These are phyloP conservation scores for Galleria mellonella DNA, from an alignment of 1,140 invertebrate species.

Conservation along the genomic window DNA sequence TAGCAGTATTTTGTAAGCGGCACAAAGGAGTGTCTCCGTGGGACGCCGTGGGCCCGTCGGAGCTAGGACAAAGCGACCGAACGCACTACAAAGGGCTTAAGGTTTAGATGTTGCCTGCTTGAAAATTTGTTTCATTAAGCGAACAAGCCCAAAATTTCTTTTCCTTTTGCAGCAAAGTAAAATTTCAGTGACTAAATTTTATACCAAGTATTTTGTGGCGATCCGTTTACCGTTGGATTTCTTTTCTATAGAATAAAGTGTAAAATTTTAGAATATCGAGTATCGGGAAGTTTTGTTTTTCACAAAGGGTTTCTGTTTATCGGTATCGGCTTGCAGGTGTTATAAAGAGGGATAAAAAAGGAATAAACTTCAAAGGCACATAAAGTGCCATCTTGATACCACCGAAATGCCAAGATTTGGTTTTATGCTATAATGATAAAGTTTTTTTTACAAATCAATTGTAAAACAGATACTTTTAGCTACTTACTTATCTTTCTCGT, in stretches of 20 bases:
- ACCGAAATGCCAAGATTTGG: too few relatives aligned
- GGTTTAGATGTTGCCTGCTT: slow-evolving; percentile 63
- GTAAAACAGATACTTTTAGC: too few relatives aligned
- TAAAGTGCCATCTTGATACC: too few relatives aligned
- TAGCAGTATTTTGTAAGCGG: slow-evolving; percentile 60
- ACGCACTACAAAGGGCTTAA: slow-evolving; percentile 65
- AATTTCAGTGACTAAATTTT: slow-evolving; percentile 43
- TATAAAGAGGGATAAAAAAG: too few relatives aligned
- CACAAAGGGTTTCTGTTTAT: slow-evolving; percentile 10
- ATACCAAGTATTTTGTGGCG: slow-evolving; percentile 29
- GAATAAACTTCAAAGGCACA: too few relatives aligned
- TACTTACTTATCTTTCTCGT: too few relatives aligned
- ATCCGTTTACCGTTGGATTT: slow-evolving; percentile 23
- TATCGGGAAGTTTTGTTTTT: slow-evolving; percentile 14
- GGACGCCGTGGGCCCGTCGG: slow-evolving; percentile 28
- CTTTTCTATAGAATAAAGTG: slow-evolving; percentile 26
- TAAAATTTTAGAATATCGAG: slow-evolving; percentile 21
- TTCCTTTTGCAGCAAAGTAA: slow-evolving; percentile 42
- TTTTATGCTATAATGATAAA: too few relatives aligned
- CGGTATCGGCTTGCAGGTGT: too few relatives aligned
- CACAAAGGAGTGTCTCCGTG: slow-evolving; percentile 51
- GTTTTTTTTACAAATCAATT: too few relatives aligned
- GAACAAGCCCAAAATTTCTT: slow-evolving; percentile 54
- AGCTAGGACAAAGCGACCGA: slow-evolving; percentile 43
- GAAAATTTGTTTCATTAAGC: slow-evolving; percentile 71